Evolutionary conservation across 2,888 invertebrate species (phyloP), one percentile per base, ranked within the genome.

Genomic region (Apamea anceps): DNA sequence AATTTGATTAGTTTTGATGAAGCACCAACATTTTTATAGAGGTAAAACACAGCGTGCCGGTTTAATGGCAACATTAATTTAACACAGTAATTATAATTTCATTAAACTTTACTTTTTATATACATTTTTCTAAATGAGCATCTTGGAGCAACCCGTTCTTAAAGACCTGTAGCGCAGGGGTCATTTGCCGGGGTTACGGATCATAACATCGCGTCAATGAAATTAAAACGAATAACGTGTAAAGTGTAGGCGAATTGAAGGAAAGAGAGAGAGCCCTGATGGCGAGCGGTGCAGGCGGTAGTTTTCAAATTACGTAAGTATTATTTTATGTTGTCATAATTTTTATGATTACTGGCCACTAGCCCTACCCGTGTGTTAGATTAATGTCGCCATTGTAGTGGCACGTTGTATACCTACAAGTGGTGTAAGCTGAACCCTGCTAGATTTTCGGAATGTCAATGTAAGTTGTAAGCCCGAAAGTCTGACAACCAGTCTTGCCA

Each of bases 1-100:
- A 32, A 80, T 32, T 77, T 80, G 12, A 80, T 42, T n/a, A 32
- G 21, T 12, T 54, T 66, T 21, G 18, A 32, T 45, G 8, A n/a
- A 60, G 21, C 2, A n/a, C 37, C 6, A 28, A 25, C 21, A 54
- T 21, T 48, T 51, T 28, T 28, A 45, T 28, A n/a, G 15, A 7
- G 0, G n/a, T n/a, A 28, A 28, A 57, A 10, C 10, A 25, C 25
- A 21, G 54, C 21, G 21, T 21, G 54, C 54, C 54, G 10, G 18
- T 51, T 51, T 57, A 57, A 25, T 57, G 57, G 57, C 25, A 12
- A 10, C 57, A 57, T n/a, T 57, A n/a, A 57, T 57, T 57, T 25
- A 57, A 12, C 12, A 4, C 4, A 12, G 1, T 57, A 57, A 57
- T n/a, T 12, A 57, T n/a, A 57, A 25, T 57, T 57, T n/a, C 10